A percentile compares a stretch with the other conserved stretches of the same genome.
Evolutionary conservation across 2,797 vertebrate genomes (phyloP).

Genomic region (Epinephelus awoara): DNA sequence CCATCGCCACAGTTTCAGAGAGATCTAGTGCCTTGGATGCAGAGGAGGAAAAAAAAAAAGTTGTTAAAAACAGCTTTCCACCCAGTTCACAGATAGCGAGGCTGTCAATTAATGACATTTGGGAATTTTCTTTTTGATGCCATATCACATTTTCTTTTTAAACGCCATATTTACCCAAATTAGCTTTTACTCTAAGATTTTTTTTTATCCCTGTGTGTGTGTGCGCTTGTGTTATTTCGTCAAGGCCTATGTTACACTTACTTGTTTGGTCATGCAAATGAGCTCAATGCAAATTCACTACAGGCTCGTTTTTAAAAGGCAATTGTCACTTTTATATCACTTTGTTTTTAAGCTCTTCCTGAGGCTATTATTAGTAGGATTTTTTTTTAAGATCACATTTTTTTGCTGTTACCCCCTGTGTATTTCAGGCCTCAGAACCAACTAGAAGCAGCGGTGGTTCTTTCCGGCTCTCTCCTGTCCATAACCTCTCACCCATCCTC

Average conservation of each 20-base stretch:
- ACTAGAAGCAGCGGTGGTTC: constrained; percentile 90
- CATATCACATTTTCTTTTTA: constrained; percentile 61
- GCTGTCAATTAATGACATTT: constrained; percentile 70
- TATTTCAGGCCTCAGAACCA: constrained; percentile 93
- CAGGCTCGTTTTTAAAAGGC: constrained; percentile 72
- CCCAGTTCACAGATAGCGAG: constrained; percentile 92
- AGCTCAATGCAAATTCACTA: constrained; percentile 76
- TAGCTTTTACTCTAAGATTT: constrained; percentile 55
- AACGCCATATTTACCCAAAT: constrained; percentile 71
- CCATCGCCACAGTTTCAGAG: constrained; percentile 87
- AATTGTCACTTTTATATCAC: constrained; percentile 80
- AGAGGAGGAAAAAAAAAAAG: constrained; percentile 82
- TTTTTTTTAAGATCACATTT: constrained; percentile 37
- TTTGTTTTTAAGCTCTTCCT: constrained; percentile 71
- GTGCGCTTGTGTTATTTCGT: constrained; percentile 66
- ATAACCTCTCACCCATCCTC: constrained; percentile 72
- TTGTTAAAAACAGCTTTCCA: constrained; percentile 93
- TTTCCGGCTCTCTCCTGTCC: constrained; percentile 87
- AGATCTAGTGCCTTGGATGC: constrained; percentile 97
- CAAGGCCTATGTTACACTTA: constrained; percentile 75
- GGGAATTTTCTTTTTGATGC: constrained; percentile 57
- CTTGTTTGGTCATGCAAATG: constrained; percentile 80
- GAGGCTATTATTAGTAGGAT: constrained; percentile 65
- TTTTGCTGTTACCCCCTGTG: constrained; percentile 64
- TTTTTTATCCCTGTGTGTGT: constrained; percentile 31